Base-by-base conservation (phyloP, 2,113 vertebrate genomes). In the Delphinus delphis region DNA sequence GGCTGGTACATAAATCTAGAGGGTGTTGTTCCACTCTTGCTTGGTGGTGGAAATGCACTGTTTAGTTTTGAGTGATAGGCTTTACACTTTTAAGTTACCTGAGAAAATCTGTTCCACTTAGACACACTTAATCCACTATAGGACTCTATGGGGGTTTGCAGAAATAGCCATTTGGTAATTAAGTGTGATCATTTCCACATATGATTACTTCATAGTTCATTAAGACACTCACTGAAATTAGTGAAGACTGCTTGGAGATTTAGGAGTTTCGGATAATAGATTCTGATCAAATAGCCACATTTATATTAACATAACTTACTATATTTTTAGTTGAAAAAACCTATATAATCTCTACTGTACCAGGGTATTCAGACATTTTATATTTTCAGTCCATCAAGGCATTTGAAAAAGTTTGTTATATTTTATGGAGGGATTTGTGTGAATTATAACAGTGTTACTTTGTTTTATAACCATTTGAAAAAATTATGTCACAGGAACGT, bases 141-240 rank as follows among this genome's bases (percentile, higher is more conserved):
- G 53, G 50, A 65, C 7, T 76, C 83, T 17, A 50, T 13, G 28
- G 20, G 33, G 33, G 17, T 70, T 88, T 88, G 2, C n/a, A 88
- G 41, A 90, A 90, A 88, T 41, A 82, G 12, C 14, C n/a, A 96
- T 21, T 95, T 83, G 63, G 36, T 44, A 93, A 81, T 82, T 90
- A 88, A 86, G 41, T 60, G 8, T 65, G 36, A 81, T 93, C 50
- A 81, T 50, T 44, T 76, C 20, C 38, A 28, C 44, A 7, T 95
- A 62, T 85, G 28, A 71, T 85, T 77, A 82, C 20, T 82, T 97
- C 60, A 82, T 33, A 38, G 31, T 68, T 84, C 28, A 77, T 67
- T 85, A 88, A 87, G 41, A 41, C 20, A 23, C 8, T 92, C 26
- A 63, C 20, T 76, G 63, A 91, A 58, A 73, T 82, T 62, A 82